Percentiles rank a stretch among this genome's conserved stretches.
These are phyloP conservation scores for Epinephelus moara DNA, from an alignment of 2,113 vertebrate species.

Conservation along the genomic window DNA sequence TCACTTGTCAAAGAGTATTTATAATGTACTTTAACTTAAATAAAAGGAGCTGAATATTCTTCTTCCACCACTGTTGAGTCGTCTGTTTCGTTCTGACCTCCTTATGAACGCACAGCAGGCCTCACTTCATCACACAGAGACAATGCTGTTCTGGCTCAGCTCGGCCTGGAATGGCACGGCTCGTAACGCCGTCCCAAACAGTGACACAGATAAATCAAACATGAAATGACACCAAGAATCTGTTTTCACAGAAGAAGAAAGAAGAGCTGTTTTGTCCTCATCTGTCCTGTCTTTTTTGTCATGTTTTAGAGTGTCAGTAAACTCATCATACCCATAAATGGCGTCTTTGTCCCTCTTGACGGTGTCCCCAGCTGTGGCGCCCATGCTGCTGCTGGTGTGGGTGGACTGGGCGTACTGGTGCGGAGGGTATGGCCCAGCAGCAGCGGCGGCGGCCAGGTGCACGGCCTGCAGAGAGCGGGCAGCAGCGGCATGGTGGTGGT, in stretches of 20 bases:
- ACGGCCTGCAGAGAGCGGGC: slow-evolving; percentile 92
- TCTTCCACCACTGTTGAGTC: neutral
- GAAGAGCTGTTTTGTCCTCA: neutral
- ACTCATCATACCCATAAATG: slow-evolving; percentile 93
- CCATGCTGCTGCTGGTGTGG: slow-evolving; percentile 88
- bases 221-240: neutral
- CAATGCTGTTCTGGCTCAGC: neutral
- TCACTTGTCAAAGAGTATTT: neutral
- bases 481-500: slow-evolving; percentile 53
- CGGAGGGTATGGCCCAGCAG: slow-evolving; percentile 85
- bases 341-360: slow-evolving; percentile 96
- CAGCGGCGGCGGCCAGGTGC: slow-evolving; percentile 86
- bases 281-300: neutral
- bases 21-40: neutral
- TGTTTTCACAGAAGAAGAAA: neutral
- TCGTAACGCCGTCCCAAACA: neutral
- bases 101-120: neutral
- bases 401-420: slow-evolving; percentile 91
- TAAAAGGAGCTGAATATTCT: neutral
- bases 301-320: slow-evolving; percentile 26
- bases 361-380: slow-evolving; percentile 90
- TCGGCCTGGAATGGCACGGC: slow-evolving; percentile 1
- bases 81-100: neutral
- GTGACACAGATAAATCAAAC: neutral
- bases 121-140: slow-evolving; percentile 8